Evolutionary conservation across 2,888 invertebrate species (phyloP).

Genomic region (Acronicta alni): DNA sequence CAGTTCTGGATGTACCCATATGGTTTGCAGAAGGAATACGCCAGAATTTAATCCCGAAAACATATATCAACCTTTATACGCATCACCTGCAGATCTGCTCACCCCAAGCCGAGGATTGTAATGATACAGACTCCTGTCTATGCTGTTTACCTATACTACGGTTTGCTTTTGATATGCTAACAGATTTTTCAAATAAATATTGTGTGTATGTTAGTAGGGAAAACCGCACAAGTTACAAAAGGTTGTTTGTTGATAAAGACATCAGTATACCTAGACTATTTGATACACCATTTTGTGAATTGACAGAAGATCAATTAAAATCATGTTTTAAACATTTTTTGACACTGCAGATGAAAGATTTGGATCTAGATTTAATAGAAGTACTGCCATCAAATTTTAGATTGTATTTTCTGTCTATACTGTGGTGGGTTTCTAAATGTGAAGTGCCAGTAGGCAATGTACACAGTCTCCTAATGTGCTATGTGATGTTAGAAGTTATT

Average conservation of each 20-base stretch:
- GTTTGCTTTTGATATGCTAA: slow-evolving; percentile 88
- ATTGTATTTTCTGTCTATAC: slow-evolving; percentile 87
- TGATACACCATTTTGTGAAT: slow-evolving; percentile 65
- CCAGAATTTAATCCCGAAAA: slow-evolving; percentile 90
- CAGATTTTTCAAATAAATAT: slow-evolving; percentile 74
- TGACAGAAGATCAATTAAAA: slow-evolving; percentile 69
- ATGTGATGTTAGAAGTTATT: slow-evolving; percentile 88
- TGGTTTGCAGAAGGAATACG: slow-evolving; percentile 92
- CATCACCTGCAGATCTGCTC: slow-evolving; percentile 90
- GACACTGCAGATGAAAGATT: slow-evolving; percentile 73
- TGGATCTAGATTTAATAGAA: slow-evolving; percentile 74
- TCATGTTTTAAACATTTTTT: slow-evolving; percentile 85
- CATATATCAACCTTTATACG: slow-evolving; percentile 92
- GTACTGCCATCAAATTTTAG: slow-evolving; percentile 89
- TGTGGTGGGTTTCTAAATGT: slow-evolving; percentile 90
- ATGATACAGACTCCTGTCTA: slow-evolving; percentile 88
- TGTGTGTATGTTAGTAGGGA: slow-evolving; percentile 79
- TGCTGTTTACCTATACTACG: slow-evolving; percentile 90
- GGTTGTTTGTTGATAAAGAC: slow-evolving; percentile 68
- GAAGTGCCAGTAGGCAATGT: slow-evolving; percentile 82
- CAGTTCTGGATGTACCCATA: slow-evolving; percentile 79
- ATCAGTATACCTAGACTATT: slow-evolving; percentile 64
- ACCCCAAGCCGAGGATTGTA: slow-evolving; percentile 93
- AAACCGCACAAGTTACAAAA: slow-evolving; percentile 70
- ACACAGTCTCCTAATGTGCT: slow-evolving; percentile 89